These are phyloP conservation scores for Dynastes hyllus DNA, from an alignment of 2,888 invertebrate genomes.

Conservation along the genomic window DNA sequence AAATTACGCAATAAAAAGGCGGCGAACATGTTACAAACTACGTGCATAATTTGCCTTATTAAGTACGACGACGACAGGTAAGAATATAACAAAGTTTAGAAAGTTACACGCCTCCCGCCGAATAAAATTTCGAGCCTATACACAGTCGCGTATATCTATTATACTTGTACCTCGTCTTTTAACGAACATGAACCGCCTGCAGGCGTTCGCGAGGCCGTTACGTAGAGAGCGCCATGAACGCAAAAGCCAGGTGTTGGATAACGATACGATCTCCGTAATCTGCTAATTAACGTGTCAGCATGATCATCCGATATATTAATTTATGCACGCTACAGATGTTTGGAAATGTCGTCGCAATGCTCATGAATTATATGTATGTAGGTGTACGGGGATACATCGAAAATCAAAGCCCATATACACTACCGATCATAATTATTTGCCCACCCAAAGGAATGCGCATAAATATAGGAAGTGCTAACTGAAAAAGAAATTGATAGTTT, in stretches of 20 bases:
- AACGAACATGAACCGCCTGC: neutral
- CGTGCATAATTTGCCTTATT: neutral
- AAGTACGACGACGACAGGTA: neutral
- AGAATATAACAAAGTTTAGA: neutral
- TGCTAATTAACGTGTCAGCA: slow-evolving; percentile 30
- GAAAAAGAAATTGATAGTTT: no score
- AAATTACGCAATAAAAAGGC: slow-evolving; percentile 1
- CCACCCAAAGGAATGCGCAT: no score
- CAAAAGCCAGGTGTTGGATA: no score
- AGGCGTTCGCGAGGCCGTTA: neutral
- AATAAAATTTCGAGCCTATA: neutral
- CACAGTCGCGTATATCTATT: neutral
- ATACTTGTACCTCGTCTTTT: neutral
- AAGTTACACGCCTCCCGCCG: neutral
- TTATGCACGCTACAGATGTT: neutral
- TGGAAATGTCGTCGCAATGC: neutral
- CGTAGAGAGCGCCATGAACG: no score
- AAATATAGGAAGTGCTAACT: no score
- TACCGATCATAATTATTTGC: no score
- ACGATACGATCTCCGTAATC: neutral
- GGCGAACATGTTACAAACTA: neutral
- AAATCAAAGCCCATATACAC: no score
- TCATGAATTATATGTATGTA: no score
- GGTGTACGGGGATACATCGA: no score
- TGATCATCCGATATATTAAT: slow-evolving; percentile 25